Percentiles rank a stretch among this genome's conserved stretches.
These are phyloP conservation scores for Zaprionus bogoriensis DNA, from an alignment of 2,888 invertebrate species.

Conservation along the genomic window DNA sequence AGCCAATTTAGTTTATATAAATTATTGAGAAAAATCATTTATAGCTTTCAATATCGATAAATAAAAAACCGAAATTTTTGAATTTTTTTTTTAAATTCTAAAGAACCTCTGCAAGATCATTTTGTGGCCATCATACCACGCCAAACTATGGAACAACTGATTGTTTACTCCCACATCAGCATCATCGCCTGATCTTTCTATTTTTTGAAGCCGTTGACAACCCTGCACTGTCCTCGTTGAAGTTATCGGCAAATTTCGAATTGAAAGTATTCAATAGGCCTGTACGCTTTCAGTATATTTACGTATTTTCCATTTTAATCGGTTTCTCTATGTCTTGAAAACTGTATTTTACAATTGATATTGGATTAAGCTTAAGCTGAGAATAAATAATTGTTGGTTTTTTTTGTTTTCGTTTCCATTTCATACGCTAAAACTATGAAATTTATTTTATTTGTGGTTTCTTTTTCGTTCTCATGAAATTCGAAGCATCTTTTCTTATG, in stretches of 20 bases:
- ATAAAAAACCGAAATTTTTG: too few species aligned
- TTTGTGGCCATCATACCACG: too few species aligned
- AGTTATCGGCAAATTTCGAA: slow-evolving; percentile 2
- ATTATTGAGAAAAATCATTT: too few species aligned
- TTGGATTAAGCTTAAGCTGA: slow-evolving; percentile 26
- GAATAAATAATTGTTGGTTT: slow-evolving; percentile 17
- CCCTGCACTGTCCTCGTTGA: too few species aligned
- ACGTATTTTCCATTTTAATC: slow-evolving; percentile 38
- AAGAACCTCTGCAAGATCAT: too few species aligned
- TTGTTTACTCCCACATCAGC: too few species aligned
- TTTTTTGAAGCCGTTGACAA: too few species aligned
- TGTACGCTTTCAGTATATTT: slow-evolving; percentile 23
- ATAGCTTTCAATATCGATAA: too few species aligned
- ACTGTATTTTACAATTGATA: slow-evolving; percentile 54
- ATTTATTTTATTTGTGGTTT: slow-evolving; percentile 8
- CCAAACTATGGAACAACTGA: too few species aligned
- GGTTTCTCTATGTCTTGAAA: slow-evolving; percentile 35
- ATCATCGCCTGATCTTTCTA: too few species aligned
- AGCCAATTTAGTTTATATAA: too few species aligned
- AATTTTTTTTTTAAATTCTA: too few species aligned
- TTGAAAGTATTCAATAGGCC: slow-evolving; percentile 17
- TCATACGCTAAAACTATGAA: slow-evolving; percentile 1
- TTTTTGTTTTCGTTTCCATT: slow-evolving; percentile 1
- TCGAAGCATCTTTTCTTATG: slow-evolving; percentile 50
- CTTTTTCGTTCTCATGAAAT: slow-evolving; percentile 21